These are phyloP conservation scores for Pedionomus torquatus DNA, from an alignment of 2,113 vertebrate species.

Conservation along the genomic window DNA sequence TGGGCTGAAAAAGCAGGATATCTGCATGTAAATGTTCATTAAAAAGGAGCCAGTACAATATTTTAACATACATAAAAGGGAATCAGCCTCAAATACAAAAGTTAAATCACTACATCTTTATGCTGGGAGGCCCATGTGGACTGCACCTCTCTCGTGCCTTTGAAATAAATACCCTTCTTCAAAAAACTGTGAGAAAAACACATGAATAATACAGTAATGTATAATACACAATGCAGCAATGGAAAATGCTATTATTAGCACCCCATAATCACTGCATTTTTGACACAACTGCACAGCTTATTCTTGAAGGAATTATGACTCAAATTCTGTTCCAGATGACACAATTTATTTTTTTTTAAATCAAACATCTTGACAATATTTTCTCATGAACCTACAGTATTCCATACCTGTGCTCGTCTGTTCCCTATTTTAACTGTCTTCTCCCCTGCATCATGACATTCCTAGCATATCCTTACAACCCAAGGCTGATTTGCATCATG, in stretches of 20 bases:
- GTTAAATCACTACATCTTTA: not conserved
- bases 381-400: not conserved
- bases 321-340: not conserved
- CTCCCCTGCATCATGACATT: not conserved
- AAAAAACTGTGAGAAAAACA: not conserved
- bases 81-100: not conserved
- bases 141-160: not conserved
- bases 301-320: slow-evolving; percentile 8
- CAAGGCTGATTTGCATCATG: not conserved
- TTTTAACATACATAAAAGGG: slow-evolving; percentile 39
- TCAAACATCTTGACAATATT: not conserved
- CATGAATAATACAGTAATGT: slow-evolving; percentile 30
- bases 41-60: slow-evolving; percentile 10
- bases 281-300: not conserved
- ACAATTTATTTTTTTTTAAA: too few relatives aligned
- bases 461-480: not conserved
- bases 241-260: slow-evolving; percentile 3
- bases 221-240: not conserved
- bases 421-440: not conserved
- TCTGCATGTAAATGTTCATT: slow-evolving; percentile 49
- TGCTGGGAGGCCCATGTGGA: not conserved
- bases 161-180: slow-evolving; percentile 9
- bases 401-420: not conserved
- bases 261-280: not conserved
- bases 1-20: slow-evolving; percentile 35